Evolutionary conservation across 2,888 invertebrate genomes (phyloP), one percentile per base, ranked within the genome.

Genomic region (Tenthredo amoena): DNA sequence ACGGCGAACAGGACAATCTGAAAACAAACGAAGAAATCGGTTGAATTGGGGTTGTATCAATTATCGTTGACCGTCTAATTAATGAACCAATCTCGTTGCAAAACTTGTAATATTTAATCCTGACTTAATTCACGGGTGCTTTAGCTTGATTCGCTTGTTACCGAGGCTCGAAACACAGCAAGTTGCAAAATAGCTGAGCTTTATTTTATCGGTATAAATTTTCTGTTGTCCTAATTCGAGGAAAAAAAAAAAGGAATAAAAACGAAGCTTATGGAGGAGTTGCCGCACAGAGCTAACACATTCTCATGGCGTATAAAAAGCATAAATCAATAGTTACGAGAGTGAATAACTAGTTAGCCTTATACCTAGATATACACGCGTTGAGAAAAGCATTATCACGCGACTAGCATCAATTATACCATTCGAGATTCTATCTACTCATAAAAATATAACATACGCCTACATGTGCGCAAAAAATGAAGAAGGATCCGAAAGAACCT

Each of bases 1-100:
- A 92, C 87, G 89, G 92, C 93, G 89, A 92, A 90, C 74, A 93
- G 89, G 88, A 91, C 92, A 86, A 93, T 90, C 93, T 93, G 88
- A 10, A 89, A 89, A 71, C 47, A 58, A n/a, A 18, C 34, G 12
- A 68, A 26, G 9, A 40, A 62, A 62, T 37, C 3, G 1, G 21
- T 81, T 40, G 18, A 40, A 40, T 58, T 18, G 10, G 4, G n/a
- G 18, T 81, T 62, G 7, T n/a, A 10, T 18, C 47, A 34, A 34
- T 31, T 68, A 18, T 18, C 18, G 31, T 18, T 26, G 26, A 62
- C 26, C 26, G 1, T 62, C 10, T 62, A 26, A 62, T 10, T 26
- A 21, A 21, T 26, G 26, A 26, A 26, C 26, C 1, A 26, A 26
- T 26, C 26, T 26, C 26, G 26, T 26, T 31, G 65, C 10, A 31